phyloP scores from a whole-genome alignment of 2,113 vertebrate species.

The Corythornis vintsioides region DNA sequence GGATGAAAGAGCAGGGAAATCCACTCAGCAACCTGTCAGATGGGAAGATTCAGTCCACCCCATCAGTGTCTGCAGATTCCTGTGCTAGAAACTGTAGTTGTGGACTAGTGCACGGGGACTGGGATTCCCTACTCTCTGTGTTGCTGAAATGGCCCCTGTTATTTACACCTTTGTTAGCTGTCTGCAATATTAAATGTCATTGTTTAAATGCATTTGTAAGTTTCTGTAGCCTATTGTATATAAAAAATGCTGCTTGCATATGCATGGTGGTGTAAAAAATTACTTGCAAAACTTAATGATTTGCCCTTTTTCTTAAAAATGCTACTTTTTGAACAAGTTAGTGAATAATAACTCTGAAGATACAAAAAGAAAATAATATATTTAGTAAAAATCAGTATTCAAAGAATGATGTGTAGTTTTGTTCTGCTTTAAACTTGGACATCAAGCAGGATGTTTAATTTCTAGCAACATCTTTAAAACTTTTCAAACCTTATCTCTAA shows the following conservation, averaged over 20 bases:
- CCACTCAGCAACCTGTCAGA: constrained; percentile 35
- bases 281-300: background rate
- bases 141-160: background rate
- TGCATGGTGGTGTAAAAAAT: background rate
- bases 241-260: background rate
- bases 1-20: background rate
- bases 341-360: background rate
- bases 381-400: background rate
- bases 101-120: background rate
- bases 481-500: background rate
- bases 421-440: background rate
- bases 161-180: background rate
- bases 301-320: background rate
- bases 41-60: background rate
- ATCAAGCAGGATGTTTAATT: background rate
- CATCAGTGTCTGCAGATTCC: background rate
- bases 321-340: background rate
- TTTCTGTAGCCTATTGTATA: background rate
- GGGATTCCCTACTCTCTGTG: background rate
- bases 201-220: background rate
- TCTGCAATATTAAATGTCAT: background rate
- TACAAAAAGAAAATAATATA: background rate
- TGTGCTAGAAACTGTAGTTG: background rate
- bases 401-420: background rate
- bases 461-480: background rate